A percentile compares a stretch with the other conserved stretches of the same genome.
These are phyloP conservation scores for Liasis olivaceus DNA, from an alignment of 2,797 vertebrate species.

Conservation along the genomic window DNA sequence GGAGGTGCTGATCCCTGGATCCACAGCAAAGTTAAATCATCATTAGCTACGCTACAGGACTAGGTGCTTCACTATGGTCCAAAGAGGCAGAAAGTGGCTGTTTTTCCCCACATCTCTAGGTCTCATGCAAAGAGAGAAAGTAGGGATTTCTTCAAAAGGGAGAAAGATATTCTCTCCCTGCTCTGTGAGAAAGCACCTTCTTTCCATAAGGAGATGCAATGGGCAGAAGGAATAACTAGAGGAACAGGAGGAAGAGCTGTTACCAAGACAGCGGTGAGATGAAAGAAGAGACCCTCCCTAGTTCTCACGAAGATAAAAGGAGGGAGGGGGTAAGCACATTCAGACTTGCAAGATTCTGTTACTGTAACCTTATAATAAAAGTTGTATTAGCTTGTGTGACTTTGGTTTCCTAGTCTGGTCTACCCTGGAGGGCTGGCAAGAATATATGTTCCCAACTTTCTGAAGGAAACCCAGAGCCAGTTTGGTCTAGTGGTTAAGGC, in stretches of 20 bases:
- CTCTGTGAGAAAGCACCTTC: not conserved
- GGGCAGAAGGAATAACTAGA: not conserved
- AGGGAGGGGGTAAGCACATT: not conserved
- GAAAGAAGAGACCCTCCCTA: not conserved
- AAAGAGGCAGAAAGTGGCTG: not conserved
- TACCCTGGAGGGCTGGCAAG: not conserved
- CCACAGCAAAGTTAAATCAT: constrained; percentile 34
- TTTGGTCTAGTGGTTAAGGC: too few species aligned
- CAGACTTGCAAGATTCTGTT: not conserved
- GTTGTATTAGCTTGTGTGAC: not conserved
- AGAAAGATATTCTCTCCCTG: not conserved
- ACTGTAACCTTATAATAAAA: not conserved
- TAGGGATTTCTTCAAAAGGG: not conserved
- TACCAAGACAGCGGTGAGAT: not conserved
- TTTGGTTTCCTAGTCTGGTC: not conserved
- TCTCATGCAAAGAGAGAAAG: not conserved
- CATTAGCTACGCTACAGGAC: not conserved
- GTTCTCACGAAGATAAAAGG: not conserved
- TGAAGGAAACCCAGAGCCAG: not conserved
- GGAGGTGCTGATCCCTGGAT: constrained; percentile 81
- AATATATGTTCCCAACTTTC: not conserved
- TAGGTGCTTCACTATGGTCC: constrained; percentile 3
- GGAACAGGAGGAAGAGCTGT: not conserved
- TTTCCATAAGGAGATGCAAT: not conserved
- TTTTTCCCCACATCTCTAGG: not conserved